phyloP scores from a whole-genome alignment of 2,888 invertebrate genomes.

The Thera obeliscata region DNA sequence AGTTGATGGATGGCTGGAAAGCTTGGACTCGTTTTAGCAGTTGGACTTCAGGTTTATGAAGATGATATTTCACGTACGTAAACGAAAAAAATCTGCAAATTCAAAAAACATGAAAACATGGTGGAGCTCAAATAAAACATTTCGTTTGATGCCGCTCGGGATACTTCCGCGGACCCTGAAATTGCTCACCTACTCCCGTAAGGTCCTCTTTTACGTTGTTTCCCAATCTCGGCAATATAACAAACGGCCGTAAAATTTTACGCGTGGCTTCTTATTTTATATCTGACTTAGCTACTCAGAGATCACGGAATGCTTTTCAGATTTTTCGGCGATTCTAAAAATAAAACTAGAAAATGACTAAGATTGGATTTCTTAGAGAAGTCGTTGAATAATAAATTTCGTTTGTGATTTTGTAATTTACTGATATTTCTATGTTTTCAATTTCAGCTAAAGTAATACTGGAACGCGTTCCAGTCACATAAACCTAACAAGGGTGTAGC shows the following conservation, averaged over 20 bases:
- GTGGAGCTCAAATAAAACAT: conserved; percentile 50
- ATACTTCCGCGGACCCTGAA: conserved; percentile 50
- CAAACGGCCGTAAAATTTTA: conserved; percentile 40
- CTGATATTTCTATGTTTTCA: conserved; percentile 49
- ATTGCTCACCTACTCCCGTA: conserved; percentile 43
- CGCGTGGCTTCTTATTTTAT: conserved; percentile 36
- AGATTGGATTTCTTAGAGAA: conserved; percentile 20
- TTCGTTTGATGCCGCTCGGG: conserved; percentile 42
- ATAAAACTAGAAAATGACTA: conserved; percentile 15
- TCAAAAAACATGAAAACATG: not conserved
- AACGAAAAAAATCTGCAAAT: not conserved
- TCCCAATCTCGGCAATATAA: conserved; percentile 37
- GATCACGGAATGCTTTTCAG: conserved; percentile 31
- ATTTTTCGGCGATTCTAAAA: conserved; percentile 27
- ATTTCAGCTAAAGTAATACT: conserved; percentile 48
- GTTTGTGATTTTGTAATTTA: conserved; percentile 36
- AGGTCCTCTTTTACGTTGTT: conserved; percentile 35
- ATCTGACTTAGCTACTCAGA: conserved; percentile 32
- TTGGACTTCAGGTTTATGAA: too few relatives aligned
- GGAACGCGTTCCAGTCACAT: conserved; percentile 54
- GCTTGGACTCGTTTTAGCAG: too few relatives aligned
- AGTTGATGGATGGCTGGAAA: too few relatives aligned
- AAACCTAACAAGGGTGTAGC: conserved; percentile 55
- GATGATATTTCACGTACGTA: too few relatives aligned
- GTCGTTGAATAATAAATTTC: conserved; percentile 18